Conservation (phyloP, 1,140 invertebrate genomes). For the Bombyx mandarina region DNA sequence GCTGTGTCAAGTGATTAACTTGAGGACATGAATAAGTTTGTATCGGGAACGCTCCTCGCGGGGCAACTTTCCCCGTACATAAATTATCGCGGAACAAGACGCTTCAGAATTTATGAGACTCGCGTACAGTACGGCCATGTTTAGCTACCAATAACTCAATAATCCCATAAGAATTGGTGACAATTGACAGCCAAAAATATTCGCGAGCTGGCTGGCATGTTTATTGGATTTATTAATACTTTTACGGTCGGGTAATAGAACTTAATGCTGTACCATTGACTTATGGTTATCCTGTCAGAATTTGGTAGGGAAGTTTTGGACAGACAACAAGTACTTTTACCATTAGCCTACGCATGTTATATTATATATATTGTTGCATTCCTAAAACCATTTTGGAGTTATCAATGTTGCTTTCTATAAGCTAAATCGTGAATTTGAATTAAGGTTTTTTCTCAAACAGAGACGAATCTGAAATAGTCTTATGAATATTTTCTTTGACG, state of each 20-base stretch:
- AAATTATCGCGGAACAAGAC: slow-evolving; percentile 25
- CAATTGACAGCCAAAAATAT: slow-evolving; percentile 13
- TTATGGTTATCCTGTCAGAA: too few relatives aligned
- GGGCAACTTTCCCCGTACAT: slow-evolving; percentile 18
- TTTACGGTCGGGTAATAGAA: neutral
- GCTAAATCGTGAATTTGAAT: too few relatives aligned
- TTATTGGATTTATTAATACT: neutral
- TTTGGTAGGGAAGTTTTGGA: too few relatives aligned
- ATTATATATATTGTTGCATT: too few relatives aligned
- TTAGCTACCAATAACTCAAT: slow-evolving; percentile 23
- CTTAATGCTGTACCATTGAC: neutral
- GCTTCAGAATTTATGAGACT: slow-evolving; percentile 17
- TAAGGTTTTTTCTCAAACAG: too few relatives aligned
- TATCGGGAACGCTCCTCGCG: slow-evolving; percentile 10
- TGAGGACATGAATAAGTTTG: slow-evolving; percentile 22
- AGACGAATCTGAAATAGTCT: too few relatives aligned
- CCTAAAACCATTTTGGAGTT: too few relatives aligned
- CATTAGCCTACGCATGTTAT: too few relatives aligned
- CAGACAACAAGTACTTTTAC: too few relatives aligned
- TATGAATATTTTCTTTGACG: too few relatives aligned
- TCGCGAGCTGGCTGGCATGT: neutral
- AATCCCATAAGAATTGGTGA: slow-evolving; percentile 16
- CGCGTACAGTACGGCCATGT: slow-evolving; percentile 9
- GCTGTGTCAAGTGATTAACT: slow-evolving; percentile 26
- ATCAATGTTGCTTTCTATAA: too few relatives aligned